Conservation (phyloP, 2,888 invertebrate species). For the Azorinus chamasolen region DNA sequence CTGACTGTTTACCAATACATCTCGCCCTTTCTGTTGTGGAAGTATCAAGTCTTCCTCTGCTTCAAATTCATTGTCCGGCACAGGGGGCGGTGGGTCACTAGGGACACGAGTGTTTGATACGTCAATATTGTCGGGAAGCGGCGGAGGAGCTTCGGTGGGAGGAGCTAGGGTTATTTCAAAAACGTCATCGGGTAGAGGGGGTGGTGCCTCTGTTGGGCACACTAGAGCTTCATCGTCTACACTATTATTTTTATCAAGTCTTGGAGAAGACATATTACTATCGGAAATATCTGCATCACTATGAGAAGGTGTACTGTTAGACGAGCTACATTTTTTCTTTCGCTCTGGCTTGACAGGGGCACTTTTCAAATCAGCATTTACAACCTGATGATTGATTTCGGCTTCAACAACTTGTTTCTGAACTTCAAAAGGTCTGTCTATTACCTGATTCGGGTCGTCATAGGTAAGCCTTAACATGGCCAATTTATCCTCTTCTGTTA, state of each 20-base stretch:
- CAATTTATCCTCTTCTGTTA: constrained; percentile 71
- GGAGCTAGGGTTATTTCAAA: constrained; percentile 5
- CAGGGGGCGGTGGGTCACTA: constrained; percentile 47
- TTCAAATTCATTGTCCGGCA: constrained; percentile 35
- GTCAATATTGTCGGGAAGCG: constrained; percentile 27
- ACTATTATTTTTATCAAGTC: constrained; percentile 22
- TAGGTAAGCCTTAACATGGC: constrained; percentile 70
- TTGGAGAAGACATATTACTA: constrained; percentile 20
- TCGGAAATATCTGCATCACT: constrained; percentile 44
- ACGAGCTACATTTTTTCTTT: constrained; percentile 70
- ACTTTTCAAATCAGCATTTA: constrained; percentile 54
- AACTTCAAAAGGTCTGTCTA: neutral
- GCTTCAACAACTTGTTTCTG: constrained; percentile 15
- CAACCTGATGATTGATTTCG: constrained; percentile 15
- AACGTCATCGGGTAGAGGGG: constrained; percentile 35
- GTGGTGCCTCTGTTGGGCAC: constrained; percentile 49
- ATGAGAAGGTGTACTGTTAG: constrained; percentile 45
- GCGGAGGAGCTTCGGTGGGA: constrained; percentile 53
- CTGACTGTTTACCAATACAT: constrained; percentile 47
- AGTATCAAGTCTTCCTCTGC: constrained; percentile 55
- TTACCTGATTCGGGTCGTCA: constrained; percentile 57
- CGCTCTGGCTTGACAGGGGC: constrained; percentile 76
- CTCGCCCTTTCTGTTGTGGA: constrained; percentile 36
- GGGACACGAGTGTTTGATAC: constrained; percentile 14
- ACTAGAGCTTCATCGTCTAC: constrained; percentile 1